Evolutionary conservation across 1,140 invertebrate species (phyloP).

Genomic region (Camponotus floridanus): DNA sequence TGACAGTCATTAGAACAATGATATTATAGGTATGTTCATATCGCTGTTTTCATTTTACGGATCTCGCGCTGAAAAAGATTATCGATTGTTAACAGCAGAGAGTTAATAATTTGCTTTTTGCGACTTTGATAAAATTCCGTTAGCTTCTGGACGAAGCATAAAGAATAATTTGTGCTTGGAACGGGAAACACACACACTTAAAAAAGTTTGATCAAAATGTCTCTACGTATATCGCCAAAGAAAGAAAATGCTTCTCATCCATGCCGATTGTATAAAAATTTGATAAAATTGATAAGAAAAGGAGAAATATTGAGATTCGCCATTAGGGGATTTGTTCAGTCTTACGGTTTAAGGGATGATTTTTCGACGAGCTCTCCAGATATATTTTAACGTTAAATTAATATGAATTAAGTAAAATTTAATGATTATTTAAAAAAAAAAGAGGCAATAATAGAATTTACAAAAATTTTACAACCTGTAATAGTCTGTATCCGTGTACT

Average conservation of each 20-base stretch:
- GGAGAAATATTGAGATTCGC: conserved; percentile 61
- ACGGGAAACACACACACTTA: conserved; percentile 17
- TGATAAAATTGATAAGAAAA: conserved; percentile 40
- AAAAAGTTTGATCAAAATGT: conserved; percentile 76
- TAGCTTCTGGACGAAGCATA: conserved; percentile 32
- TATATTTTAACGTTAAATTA: neutral
- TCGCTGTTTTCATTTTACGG: neutral
- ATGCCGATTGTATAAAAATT: conserved; percentile 2
- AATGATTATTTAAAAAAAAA: conserved; percentile 23
- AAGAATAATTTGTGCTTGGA: conserved; percentile 59
- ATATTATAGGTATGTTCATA: neutral
- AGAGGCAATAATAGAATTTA: conserved; percentile 5
- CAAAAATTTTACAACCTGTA: conserved; percentile 49
- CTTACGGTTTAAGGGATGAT: conserved; percentile 71
- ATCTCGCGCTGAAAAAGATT: conserved; percentile 31
- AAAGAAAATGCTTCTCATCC: conserved; percentile 64
- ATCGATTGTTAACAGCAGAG: conserved; percentile 31
- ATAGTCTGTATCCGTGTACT: conserved; percentile 45
- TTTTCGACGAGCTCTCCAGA: conserved; percentile 46
- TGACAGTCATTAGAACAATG: conserved; percentile 16
- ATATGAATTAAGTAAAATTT: neutral
- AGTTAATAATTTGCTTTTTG: conserved; percentile 51
- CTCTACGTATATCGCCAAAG: conserved; percentile 54
- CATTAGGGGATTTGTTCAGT: conserved; percentile 74
- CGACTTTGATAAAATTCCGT: conserved; percentile 21